Evolutionary conservation across 1,140 invertebrate species (phyloP).

Genomic region (Neotoxoptera formosana): DNA sequence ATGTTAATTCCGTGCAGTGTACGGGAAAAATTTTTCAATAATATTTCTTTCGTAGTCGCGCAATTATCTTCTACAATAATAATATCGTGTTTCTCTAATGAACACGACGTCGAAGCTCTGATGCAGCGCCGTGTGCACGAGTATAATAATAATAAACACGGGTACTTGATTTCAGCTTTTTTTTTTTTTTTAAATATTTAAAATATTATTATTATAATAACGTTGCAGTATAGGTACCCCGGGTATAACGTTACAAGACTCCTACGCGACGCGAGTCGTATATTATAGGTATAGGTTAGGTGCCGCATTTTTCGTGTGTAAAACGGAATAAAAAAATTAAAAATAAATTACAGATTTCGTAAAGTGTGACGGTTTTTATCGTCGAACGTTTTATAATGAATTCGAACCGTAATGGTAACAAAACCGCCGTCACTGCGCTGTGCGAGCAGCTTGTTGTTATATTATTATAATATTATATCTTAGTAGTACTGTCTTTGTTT

Average conservation of each 20-base stretch:
- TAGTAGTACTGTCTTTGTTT: conserved; percentile 10
- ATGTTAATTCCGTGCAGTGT: conserved; percentile 24
- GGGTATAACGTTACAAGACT: neutral
- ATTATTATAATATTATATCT: too few species aligned
- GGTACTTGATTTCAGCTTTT: neutral
- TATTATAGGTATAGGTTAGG: too few species aligned
- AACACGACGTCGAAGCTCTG: neutral
- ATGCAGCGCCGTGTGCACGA: neutral
- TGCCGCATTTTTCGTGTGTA: neutral
- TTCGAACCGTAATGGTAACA: conserved; percentile 21
- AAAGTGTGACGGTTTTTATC: conserved; percentile 43
- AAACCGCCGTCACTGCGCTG: neutral
- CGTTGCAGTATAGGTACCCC: neutral
- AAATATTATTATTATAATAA: neutral
- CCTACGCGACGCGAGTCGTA: neutral
- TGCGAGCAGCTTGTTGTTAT: too few species aligned
- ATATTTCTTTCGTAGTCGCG: neutral
- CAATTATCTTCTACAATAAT: neutral
- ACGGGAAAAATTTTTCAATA: neutral
- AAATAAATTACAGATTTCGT: conserved; percentile 7
- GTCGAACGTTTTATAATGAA: conserved; percentile 14
- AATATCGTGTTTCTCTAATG: conserved; percentile 25
- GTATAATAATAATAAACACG: too few species aligned
- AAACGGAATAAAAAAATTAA: conserved; percentile 20
- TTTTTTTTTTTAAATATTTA: neutral